Conservation (phyloP, 2,797 vertebrate species). For the Hylomyscus alleni region DNA sequence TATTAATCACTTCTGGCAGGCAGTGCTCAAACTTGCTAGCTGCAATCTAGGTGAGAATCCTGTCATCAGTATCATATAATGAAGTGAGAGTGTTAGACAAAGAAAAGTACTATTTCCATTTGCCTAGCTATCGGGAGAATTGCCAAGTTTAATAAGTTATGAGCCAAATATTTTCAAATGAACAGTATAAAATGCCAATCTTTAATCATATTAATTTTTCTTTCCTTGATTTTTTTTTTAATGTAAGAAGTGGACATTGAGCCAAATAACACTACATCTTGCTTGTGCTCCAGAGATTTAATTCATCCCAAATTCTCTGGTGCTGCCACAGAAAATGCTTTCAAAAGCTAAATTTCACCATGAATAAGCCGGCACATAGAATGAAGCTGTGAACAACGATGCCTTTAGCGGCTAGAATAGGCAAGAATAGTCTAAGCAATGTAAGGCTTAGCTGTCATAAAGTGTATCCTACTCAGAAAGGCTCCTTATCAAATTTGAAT, state of each 20-base stretch:
- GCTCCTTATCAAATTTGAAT: constrained; percentile 1
- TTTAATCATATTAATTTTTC: constrained; percentile 75
- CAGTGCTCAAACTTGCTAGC: constrained; percentile 86
- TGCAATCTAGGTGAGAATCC: constrained; percentile 87
- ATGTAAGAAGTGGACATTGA: constrained; percentile 67
- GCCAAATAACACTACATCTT: constrained; percentile 19
- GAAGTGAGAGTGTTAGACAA: constrained; percentile 83
- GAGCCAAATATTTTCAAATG: constrained; percentile 56
- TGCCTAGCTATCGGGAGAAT: constrained; percentile 79
- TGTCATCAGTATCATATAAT: constrained; percentile 89
- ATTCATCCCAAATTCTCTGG: constrained; percentile 29
- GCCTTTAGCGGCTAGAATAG: neutral
- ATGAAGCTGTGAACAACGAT: neutral
- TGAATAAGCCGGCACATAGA: neutral
- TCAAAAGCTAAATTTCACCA: neutral
- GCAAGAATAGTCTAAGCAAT: neutral
- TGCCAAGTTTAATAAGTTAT: constrained; percentile 79
- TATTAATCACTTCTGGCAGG: constrained; percentile 91
- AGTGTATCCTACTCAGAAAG: neutral
- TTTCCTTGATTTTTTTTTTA: constrained; percentile 71
- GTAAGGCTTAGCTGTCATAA: constrained; percentile 2
- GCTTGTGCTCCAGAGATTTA: neutral
- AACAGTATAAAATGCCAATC: constrained; percentile 77
- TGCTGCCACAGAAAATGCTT: neutral
- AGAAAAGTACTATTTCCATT: constrained; percentile 82